Evolutionary conservation across 2,113 vertebrate genomes (phyloP).

Genomic region (Chauna torquata): DNA sequence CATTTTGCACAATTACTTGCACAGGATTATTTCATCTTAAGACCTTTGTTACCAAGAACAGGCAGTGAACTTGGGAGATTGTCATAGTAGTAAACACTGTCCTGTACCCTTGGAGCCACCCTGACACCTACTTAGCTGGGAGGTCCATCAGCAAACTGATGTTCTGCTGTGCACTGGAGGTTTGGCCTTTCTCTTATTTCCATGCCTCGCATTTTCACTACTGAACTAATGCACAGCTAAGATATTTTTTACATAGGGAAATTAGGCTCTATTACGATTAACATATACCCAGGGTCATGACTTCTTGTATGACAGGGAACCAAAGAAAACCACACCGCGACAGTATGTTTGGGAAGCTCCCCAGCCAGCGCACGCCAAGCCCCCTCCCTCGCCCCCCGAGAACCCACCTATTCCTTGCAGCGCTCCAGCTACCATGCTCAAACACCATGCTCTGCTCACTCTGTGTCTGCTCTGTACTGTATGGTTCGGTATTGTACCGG

Average conservation of each 20-base stretch:
- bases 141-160: neutral
- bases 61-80: neutral
- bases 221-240: neutral
- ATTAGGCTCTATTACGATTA: neutral
- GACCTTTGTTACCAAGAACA: neutral
- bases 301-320: neutral
- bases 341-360: neutral
- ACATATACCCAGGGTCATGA: neutral
- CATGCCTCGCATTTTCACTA: neutral
- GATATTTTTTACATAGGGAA: neutral
- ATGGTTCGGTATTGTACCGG: constrained; percentile 66
- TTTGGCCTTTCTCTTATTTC: neutral
- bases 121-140: neutral
- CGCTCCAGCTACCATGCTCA: constrained; percentile 65
- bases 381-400: constrained; percentile 30
- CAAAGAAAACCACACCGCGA: neutral
- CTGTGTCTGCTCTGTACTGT: constrained; percentile 67
- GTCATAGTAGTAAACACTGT: neutral
- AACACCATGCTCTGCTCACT: constrained; percentile 66
- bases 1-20: neutral
- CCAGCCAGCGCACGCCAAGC: constrained; percentile 14
- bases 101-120: neutral
- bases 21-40: neutral
- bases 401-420: constrained; percentile 71
- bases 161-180: neutral